These are phyloP conservation scores for Tautogolabrus adspersus DNA, from an alignment of 2,113 vertebrate species.

Conservation along the genomic window DNA sequence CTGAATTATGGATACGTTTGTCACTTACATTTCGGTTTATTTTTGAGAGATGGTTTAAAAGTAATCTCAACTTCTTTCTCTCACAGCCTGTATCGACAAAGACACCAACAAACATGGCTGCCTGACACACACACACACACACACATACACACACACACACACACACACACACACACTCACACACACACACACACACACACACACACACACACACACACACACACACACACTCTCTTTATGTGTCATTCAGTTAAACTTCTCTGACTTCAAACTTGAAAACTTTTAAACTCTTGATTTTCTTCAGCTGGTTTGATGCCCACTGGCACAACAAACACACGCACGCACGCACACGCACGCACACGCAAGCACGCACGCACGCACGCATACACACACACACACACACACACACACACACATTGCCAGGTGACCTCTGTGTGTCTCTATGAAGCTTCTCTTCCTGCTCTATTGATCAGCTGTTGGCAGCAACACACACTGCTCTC, in stretches of 20 bases:
- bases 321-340: not conserved
- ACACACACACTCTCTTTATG: not conserved
- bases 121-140: too few species aligned
- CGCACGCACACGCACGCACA: too few species aligned
- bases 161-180: too few species aligned
- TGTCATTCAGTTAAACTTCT: not conserved
- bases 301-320: slow-evolving; percentile 4
- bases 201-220: not conserved
- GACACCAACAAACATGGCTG: slow-evolving; percentile 15
- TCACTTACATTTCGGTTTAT: too few species aligned
- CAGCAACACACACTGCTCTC: not conserved
- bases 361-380: not conserved
- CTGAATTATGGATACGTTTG: too few species aligned
- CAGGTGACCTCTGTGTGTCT: slow-evolving; percentile 25
- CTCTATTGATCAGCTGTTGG: slow-evolving; percentile 26
- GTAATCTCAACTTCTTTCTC: not conserved
- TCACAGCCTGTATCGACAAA: not conserved
- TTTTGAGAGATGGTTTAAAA: too few species aligned
- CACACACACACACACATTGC: not conserved
- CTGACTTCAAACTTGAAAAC: slow-evolving; percentile 1
- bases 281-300: not conserved
- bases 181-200: too few species aligned
- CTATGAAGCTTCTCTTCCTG: slow-evolving; percentile 25
- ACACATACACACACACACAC: too few species aligned
- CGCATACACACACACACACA: slow-evolving; percentile 7